Evolutionary conservation across 35 echinoderm and acorn worm species (phyloP).

Genomic region (Amphiura filiformis): DNA sequence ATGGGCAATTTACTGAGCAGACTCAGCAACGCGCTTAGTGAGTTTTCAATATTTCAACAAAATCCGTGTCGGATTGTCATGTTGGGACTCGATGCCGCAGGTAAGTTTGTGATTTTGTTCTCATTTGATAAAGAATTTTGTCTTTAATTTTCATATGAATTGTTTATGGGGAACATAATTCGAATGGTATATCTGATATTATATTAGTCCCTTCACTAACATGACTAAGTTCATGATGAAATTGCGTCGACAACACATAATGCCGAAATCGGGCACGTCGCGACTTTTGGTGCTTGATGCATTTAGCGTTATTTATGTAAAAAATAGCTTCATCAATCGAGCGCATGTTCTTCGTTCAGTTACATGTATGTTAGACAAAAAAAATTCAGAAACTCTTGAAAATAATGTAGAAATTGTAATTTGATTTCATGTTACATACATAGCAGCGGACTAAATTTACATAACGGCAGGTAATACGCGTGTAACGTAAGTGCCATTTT

Average conservation of each 20-base stretch:
- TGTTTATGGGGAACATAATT: neutral
- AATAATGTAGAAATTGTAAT: too few relatives aligned
- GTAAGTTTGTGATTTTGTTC: neutral
- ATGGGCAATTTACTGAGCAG: neutral
- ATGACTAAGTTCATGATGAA: neutral
- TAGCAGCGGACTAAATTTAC: too few relatives aligned
- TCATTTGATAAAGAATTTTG: neutral
- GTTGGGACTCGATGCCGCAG: neutral
- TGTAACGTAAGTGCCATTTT: too few relatives aligned
- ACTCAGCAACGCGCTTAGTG: neutral
- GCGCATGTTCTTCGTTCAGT: too few relatives aligned
- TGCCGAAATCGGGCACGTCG: neutral
- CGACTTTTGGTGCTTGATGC: too few relatives aligned
- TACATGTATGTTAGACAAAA: too few relatives aligned
- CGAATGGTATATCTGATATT: too few relatives aligned
- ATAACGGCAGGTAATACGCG: too few relatives aligned
- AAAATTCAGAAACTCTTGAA: too few relatives aligned
- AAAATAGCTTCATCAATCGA: too few relatives aligned
- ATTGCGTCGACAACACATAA: neutral
- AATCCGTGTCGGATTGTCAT: neutral
- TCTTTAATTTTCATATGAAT: neutral
- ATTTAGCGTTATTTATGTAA: too few relatives aligned
- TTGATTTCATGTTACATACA: too few relatives aligned
- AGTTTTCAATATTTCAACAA: neutral
- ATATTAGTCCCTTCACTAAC: neutral